phyloP scores from a whole-genome alignment of 92 coral and sea anemone genomes.

The Parazoanthus darwini region DNA sequence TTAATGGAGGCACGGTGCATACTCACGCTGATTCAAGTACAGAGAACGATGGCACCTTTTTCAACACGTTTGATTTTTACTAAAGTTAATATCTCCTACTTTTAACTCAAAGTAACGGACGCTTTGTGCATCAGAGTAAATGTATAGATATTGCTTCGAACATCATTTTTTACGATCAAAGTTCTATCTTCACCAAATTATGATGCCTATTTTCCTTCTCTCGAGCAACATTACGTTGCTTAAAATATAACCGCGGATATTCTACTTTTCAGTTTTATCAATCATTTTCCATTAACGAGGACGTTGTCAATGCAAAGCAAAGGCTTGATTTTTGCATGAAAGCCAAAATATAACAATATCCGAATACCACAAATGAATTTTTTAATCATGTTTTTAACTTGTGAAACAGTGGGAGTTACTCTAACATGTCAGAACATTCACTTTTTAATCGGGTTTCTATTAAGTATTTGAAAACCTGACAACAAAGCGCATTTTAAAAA shows the following conservation, averaged over 20 bases:
- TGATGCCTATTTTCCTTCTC: neutral
- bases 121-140: neutral
- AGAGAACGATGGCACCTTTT: neutral
- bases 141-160: neutral
- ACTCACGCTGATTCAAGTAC: too few species aligned
- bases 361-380: neutral
- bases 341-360: neutral
- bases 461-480: neutral
- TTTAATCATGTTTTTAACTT: neutral
- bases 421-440: neutral
- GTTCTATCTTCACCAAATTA: neutral
- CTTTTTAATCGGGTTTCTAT: neutral
- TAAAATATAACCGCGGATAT: neutral
- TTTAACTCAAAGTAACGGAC: neutral
- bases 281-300: neutral
- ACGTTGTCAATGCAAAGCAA: neutral
- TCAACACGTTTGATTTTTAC: neutral
- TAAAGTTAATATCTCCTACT: neutral
- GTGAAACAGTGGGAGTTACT: conserved; percentile 1
- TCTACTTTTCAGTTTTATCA: neutral
- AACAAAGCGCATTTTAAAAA: neutral
- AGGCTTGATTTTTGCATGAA: neutral
- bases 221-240: neutral
- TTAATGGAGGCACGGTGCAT: neutral
- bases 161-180: too few species aligned